Base-by-base conservation (phyloP, 2,113 vertebrate species). In the Myrmophylax atrothorax region DNA sequence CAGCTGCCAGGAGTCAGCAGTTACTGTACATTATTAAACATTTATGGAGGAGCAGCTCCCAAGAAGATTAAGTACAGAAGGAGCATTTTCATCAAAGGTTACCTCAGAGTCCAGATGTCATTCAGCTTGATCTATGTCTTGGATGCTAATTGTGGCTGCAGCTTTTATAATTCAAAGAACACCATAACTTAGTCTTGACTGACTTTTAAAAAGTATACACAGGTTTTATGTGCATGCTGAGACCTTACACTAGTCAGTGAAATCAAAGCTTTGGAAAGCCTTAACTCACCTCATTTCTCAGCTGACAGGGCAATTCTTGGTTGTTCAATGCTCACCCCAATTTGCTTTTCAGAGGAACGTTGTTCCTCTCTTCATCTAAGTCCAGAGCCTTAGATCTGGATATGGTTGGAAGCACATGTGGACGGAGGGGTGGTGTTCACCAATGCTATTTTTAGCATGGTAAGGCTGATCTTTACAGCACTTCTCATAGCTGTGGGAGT, bases 21-120 rank as follows among this genome's bases (percentile, higher is more conserved):
- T 87, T 93, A 69, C 72, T 74, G 42, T 38, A 28, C 35, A 8
- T 69, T 63, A 56, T 95, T 95, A 94, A 94, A 89, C 24, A 60
- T 92, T 96, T 66, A 89, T 60, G 40, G 56, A 78, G 53, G 18
- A 84, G 15, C 66, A 42, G 47, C 53, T 84, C 96, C 77, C 69
- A 87, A 69, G 84, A 84, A 62, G 77, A 64, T 4, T 26, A 3
- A 89, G 28, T 20, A 38, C 44, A 82, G 49, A 74, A 91, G 76
- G 64, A 78, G 12, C 12, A 59, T 68, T 89, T 94, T 92, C 58
- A 44, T 89, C 80, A 68, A 42, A 44, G 37, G 16, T 92, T 96
- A 90, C 76, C 25, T 89, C 59, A 59, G 28, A 77, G n/a, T 42
- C 46, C 76, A 81, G 50, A 89, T 67, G 58, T 89, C 69, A 58